Evolutionary conservation across 30 jellyfish, hydroid and myxozoan genomes (phyloP), one percentile per base, ranked within the genome.

Genomic region (Pelagia noctiluca): DNA sequence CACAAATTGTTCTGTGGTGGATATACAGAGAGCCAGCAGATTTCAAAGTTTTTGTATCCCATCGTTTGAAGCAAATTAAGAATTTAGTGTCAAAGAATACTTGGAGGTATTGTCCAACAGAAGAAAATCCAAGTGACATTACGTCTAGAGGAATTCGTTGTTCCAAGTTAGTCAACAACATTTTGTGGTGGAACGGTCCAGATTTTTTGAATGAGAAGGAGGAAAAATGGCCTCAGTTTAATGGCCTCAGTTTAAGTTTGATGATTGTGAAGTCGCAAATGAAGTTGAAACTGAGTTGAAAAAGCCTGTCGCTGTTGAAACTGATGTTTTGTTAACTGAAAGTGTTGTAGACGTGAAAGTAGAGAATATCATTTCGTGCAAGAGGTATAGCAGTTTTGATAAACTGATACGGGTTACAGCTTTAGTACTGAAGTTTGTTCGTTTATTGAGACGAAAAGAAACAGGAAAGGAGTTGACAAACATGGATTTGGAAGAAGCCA

Each of bases 111-210:
- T 19, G 35, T 2, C 84, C 71, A 12, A 35, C 84, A 2, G 2
- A 34, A 21, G 3, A 28, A 1, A 71, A 71, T 38, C 72, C 84
- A 19, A 37, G 36, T 3, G 84, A 71, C 19, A 13, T 71, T 0
- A 74, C 37, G 11, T 46, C 73, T 3, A 71, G 84, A 24, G 73
- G 72, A 13, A 37, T 71, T 2, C 7, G 3, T 2, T 18, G 34
- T 19, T 33, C 71, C 5, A 30, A 71, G 10, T 10, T 71, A 1
- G 34, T 23, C 23, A 52, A 49, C 46, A 8, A 16, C 29, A 18
- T 8, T 8, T 3, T 18, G 3, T 71, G 71, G 84, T 38, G 71
- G 84, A 71, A 34, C 16, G 84, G 84, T 4, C 84, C 71, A 12
- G 77, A 5, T 1, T 71, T 71, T 46, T 32, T 38, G 37, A 7